Evolutionary conservation across 2,888 invertebrate species (phyloP), one percentile per base, ranked within the genome.

Genomic region (Arge pagana): DNA sequence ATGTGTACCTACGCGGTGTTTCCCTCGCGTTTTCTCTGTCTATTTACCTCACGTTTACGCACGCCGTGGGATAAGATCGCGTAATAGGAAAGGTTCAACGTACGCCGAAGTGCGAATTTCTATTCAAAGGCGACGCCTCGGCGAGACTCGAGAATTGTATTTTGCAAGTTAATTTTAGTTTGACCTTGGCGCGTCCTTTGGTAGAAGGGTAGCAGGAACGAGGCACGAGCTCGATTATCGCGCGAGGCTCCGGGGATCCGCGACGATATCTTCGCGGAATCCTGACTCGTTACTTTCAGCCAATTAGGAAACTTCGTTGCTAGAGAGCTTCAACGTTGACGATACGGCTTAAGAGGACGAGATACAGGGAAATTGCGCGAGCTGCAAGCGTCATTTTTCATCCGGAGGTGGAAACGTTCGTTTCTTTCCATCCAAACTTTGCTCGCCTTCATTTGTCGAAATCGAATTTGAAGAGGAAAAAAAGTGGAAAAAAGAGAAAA

Each of bases 221-320:
- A 16, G 28, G 30, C 18, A 42, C n/a, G 18, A 42, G 30, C 42
- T 42, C 42, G 42, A 42, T 42, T 42, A 42, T 42, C 16, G 11
- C 15, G 18, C 28, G 19, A n/a, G 28, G 42, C 18, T 30, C 11
- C 10, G 19, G 16, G n/a, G 40, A 37, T 21, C 37, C 28, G 30
- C 30, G 42, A 30, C 30, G 42, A 23, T 28, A n/a, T 11, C 13
- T 41, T 16, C 28, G 30, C 42, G 42, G 11, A 30, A 42, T 30
- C 8, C 28, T 18, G 31, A 28, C 42, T 30, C 42, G 42, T 42
- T 42, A 42, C 31, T 42, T 42, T 13, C 16, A 13, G 19, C 30
- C 31, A 42, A 21, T 42, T 31, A 42, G 13, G 42, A 42, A 42
- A 42, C 30, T 42, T 42, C 8, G n/a, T n/a, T n/a, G n/a, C n/a